A percentile compares a stretch with the other conserved stretches of the same genome.
These are phyloP conservation scores for Okapia johnstoni DNA, from an alignment of 2,113 vertebrate genomes.

Conservation along the genomic window DNA sequence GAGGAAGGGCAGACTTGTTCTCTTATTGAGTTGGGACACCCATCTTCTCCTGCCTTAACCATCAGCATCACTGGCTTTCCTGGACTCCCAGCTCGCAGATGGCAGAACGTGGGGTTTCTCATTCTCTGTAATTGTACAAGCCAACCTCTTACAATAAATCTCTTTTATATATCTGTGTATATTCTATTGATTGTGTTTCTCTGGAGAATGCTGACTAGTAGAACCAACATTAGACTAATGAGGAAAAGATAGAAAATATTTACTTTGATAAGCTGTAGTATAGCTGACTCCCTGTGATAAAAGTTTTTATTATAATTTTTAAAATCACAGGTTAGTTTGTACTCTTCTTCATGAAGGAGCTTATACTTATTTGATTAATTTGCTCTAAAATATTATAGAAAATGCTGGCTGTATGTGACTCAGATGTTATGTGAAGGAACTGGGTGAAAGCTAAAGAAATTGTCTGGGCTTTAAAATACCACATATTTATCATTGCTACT, in stretches of 20 bases:
- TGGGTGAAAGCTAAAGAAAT: constrained; percentile 40
- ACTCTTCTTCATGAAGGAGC: background rate
- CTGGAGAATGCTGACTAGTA: background rate
- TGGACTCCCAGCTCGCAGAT: background rate
- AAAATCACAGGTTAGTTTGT: background rate
- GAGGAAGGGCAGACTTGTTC: background rate
- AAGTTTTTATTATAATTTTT: background rate
- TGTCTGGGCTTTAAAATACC: background rate
- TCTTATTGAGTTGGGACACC: background rate
- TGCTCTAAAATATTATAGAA: constrained; percentile 21
- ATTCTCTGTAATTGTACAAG: background rate
- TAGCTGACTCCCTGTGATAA: background rate
- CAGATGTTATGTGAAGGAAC: background rate
- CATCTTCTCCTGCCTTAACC: background rate
- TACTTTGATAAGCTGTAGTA: background rate
- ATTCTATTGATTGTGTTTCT: background rate
- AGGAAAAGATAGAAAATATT: background rate
- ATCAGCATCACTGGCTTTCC: background rate
- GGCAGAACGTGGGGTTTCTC: background rate
- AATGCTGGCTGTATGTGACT: background rate
- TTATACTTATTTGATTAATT: background rate
- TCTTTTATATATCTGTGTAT: background rate
- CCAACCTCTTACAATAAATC: background rate
- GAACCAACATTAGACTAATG: background rate
- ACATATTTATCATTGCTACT: background rate